Base-by-base conservation (phyloP, 1,140 invertebrate species). In the Bombus huntii region DNA sequence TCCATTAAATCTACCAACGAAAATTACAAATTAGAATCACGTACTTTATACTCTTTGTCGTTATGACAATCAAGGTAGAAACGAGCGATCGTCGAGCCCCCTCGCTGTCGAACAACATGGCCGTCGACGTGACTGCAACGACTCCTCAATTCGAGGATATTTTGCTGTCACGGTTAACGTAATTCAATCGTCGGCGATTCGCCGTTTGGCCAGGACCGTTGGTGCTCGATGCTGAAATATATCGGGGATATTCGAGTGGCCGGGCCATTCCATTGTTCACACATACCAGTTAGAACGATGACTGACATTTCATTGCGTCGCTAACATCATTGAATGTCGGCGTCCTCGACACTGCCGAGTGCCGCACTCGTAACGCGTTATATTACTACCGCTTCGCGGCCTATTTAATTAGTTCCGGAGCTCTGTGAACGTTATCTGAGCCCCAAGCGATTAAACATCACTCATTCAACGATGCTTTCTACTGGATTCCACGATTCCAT, bases 331-430 rank as follows among this genome's bases (percentile, higher is more conserved):
- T 84, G 66, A 76, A 39, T 71, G 37, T 53, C 65, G 25, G 25
- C 34, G 66, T 72, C 76, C 83, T 71, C 73, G 80, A 42, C 68
- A 18, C 68, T 39, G 37, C 34, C 37, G 76, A 18, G 34, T 39
- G 37, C 18, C 37, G 53, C 3, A 70, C 74, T 86, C 72, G 83
- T 88, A 80, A 89, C 85, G 65, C 79, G 73, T 85, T 77, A 62
- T 42, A 88, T 86, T 80, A 88, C 83, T 57, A 82, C 72, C 81
- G 82, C 86, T 82, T 74, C 83, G 86, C 82, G 76, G 83, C 83
- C 87, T 86, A 76, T 85, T 83, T 88, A 89, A 88, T 89, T 88
- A 89, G 87, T 88, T 80, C 78, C 80, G 78, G 39, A 70, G 83
- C 73, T 89, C 71, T 72, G 83, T 79, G 37, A 76, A 34, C 81